These are phyloP conservation scores for Macaria liturata DNA, from an alignment of 2,888 invertebrate genomes.

Conservation along the genomic window DNA sequence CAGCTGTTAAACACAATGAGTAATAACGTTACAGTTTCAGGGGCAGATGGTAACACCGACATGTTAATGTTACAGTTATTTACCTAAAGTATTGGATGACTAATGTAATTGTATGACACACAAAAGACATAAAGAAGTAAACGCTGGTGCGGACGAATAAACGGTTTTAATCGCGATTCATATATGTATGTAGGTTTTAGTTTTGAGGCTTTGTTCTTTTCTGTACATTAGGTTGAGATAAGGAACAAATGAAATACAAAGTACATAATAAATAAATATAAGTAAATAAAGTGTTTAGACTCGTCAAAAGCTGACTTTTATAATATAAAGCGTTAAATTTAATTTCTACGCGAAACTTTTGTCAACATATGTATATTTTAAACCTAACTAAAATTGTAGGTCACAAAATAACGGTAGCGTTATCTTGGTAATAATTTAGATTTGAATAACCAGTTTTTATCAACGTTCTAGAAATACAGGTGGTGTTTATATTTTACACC, in stretches of 20 bases:
- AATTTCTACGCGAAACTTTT: no score
- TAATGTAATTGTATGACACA: slow-evolving; percentile 38
- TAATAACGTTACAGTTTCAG: slow-evolving; percentile 42
- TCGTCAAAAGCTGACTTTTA: no score
- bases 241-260: no score
- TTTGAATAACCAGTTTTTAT: slow-evolving; percentile 7
- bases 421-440: slow-evolving; percentile 16
- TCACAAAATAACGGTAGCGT: slow-evolving; percentile 4
- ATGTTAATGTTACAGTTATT: slow-evolving; percentile 38
- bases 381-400: background rate
- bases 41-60: slow-evolving; percentile 38
- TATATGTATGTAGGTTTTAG: no score
- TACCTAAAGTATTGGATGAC: slow-evolving; percentile 36
- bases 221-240: no score
- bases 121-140: slow-evolving; percentile 1
- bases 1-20: slow-evolving; percentile 39
- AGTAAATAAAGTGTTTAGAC: no score
- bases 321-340: no score
- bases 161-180: no score
- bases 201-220: no score
- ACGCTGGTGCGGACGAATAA: background rate
- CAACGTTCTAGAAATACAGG: slow-evolving; percentile 13
- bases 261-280: no score
- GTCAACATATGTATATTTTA: no score
- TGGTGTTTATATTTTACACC: slow-evolving; percentile 1